Evolutionary conservation across 2,113 vertebrate species (phyloP).

Genomic region (Silurus meridionalis): DNA sequence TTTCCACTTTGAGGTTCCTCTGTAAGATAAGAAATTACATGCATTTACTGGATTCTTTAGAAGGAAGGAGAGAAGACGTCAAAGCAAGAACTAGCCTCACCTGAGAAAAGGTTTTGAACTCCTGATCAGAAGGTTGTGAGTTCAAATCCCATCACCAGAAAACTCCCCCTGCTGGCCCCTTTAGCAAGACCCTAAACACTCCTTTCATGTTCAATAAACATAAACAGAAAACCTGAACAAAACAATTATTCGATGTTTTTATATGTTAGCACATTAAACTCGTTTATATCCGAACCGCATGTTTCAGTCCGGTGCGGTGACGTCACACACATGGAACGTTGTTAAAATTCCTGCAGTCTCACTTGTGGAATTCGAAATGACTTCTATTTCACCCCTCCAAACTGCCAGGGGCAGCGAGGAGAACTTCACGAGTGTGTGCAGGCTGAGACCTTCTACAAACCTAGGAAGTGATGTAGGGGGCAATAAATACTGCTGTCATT

Average conservation of each 20-base stretch:
- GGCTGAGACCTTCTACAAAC: not conserved
- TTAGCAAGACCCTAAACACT: not conserved
- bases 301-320: not conserved
- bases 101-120: too few relatives aligned
- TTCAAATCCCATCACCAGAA: too few relatives aligned
- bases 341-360: slow-evolving; percentile 3
- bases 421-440: not conserved
- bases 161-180: too few relatives aligned
- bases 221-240: not conserved
- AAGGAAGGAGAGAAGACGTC: not conserved
- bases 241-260: not conserved
- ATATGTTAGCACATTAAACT: not conserved
- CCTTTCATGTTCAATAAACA: not conserved
- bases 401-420: not conserved
- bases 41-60: not conserved
- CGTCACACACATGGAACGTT: not conserved
- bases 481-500: not conserved
- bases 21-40: not conserved
- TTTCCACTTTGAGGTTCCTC: not conserved
- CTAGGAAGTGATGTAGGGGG: not conserved
- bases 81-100: too few relatives aligned
- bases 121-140: too few relatives aligned
- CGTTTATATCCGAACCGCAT: too few relatives aligned
- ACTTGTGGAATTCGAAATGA: slow-evolving; percentile 5
- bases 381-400: not conserved